Evolutionary conservation across 2,797 vertebrate species (phyloP).

Genomic region (Tapera naevia): DNA sequence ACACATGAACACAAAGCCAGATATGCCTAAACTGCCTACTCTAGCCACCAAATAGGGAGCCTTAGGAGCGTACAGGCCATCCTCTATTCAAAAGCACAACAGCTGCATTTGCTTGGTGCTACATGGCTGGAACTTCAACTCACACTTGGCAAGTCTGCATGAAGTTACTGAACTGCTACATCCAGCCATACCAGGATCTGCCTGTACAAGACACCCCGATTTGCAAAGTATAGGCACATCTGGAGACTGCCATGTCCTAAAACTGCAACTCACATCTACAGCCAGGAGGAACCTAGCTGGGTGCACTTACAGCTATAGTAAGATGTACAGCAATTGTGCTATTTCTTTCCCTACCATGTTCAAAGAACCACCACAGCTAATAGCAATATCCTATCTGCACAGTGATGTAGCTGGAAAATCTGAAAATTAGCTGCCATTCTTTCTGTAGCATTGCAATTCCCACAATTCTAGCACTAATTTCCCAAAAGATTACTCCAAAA

Average conservation of each 20-base stretch:
- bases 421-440: neutral
- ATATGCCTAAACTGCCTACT: neutral
- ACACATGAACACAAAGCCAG: neutral
- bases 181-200: neutral
- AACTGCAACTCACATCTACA: neutral
- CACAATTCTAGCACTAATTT: neutral
- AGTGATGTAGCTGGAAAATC: neutral
- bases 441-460: neutral
- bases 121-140: neutral
- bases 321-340: neutral
- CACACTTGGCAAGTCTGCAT: neutral
- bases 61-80: neutral
- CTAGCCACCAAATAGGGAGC: neutral
- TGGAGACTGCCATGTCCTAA: neutral
- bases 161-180: neutral
- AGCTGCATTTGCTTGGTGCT: neutral
- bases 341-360: neutral
- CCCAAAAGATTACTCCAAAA: neutral
- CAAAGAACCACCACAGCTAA: neutral
- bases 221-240: neutral
- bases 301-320: neutral
- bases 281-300: neutral
- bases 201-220: neutral
- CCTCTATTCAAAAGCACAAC: neutral
- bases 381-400: neutral